Evolutionary conservation across 2,797 vertebrate genomes (phyloP), one percentile per base, ranked within the genome.

Genomic region (Alcedo atthis): DNA sequence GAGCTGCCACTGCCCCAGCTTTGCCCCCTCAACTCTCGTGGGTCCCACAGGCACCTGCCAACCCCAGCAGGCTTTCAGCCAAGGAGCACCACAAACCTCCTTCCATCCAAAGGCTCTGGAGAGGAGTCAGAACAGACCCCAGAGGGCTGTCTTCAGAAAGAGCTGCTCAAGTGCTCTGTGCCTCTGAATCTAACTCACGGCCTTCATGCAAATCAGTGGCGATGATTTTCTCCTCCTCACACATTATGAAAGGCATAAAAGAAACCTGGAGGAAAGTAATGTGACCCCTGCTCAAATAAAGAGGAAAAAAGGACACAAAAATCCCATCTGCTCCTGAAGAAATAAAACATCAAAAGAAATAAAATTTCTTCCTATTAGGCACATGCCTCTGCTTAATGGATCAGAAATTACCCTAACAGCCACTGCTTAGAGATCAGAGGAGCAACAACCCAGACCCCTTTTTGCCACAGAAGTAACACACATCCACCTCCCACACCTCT

Each of bases 331-430:
- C 75, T 71, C 66, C 71, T 53, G 17, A 70, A 75, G 83, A 69
- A 86, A 69, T 28, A 90, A 92, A 95, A 85, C 64, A 70, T 90
- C 69, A 96, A 85, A 92, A 78, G 84, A 58, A 62, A 68, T 45
- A 81, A 59, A 75, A 94, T 49, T 46, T 42, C 24, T 26, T 15
- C 28, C 61, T 80, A 45, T 66, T 89, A 28, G 54, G 61, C 40
- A 71, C 37, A 3, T 37, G 71, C 42, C 32, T 67, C 85, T 53
- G 24, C 58, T 79, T 90, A 85, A 73, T 46, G 51, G 61, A 63
- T 82, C 71, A 62, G 43, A 91, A 92, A 91, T 63, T 33, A 59
- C 58, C 46, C 37, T 8, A 70, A 45, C 57, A 58, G 64, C 35
- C 69, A 21, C 79, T 66, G 30, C 58, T 63, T 33, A 54, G 73